Conservation (phyloP, 2,797 vertebrate genomes). For the Danionella dracula region DNA sequence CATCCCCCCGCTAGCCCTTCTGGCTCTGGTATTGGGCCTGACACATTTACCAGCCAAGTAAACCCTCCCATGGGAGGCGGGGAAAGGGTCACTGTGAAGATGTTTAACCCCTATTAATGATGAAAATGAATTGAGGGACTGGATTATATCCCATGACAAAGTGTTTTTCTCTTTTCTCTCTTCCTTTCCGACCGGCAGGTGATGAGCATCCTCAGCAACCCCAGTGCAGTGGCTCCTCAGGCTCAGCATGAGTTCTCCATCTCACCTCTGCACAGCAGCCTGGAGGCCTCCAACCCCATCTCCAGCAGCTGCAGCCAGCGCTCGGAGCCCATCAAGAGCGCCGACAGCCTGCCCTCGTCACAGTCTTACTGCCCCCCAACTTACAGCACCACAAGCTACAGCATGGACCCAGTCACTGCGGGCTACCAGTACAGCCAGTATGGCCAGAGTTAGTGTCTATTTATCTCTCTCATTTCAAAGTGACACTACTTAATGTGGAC, state of each 20-base stretch:
- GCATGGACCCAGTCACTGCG: conserved; percentile 86
- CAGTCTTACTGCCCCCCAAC: conserved; percentile 95
- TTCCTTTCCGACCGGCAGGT: conserved; percentile 69
- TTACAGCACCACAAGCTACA: conserved; percentile 91
- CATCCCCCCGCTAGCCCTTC: conserved; percentile 1
- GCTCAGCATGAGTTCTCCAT: conserved; percentile 91
- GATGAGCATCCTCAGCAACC: conserved; percentile 92
- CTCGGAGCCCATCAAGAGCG: conserved; percentile 82
- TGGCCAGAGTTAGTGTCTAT: conserved; percentile 83
- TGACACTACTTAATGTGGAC: no score
- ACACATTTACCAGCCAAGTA: conserved; percentile 32
- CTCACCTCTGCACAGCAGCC: conserved; percentile 83
- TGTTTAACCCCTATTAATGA: conserved; percentile 25
- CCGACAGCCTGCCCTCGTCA: conserved; percentile 85
- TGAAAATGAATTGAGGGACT: not conserved
- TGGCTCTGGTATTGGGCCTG: conserved; percentile 30
- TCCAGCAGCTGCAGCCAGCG: conserved; percentile 92
- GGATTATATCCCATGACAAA: not conserved
- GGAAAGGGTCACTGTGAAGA: conserved; percentile 25
- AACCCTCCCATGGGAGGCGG: conserved; percentile 38
- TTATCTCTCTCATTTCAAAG: no score
- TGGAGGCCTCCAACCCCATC: conserved; percentile 83
- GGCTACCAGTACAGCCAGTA: conserved; percentile 96
- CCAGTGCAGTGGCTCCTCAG: conserved; percentile 80
- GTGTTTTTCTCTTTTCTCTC: not conserved